Evolutionary conservation across 2,113 vertebrate genomes (phyloP).

Genomic region (Nipponia nippon): DNA sequence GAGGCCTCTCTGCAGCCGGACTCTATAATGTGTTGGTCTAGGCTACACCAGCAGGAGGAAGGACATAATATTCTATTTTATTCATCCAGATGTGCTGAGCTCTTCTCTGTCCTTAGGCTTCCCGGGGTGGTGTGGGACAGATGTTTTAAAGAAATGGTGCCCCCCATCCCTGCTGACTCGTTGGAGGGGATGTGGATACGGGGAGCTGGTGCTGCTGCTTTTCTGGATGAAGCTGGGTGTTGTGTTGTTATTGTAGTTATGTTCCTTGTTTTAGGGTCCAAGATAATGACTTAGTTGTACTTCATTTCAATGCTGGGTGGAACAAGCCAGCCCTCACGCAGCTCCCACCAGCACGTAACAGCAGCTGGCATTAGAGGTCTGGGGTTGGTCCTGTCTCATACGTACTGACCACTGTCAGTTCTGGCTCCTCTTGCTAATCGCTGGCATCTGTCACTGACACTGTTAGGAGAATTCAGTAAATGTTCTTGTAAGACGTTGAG

Average conservation of each 20-base stretch:
- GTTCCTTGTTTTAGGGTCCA: not conserved
- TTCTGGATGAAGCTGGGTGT: not conserved
- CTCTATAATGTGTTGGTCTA: not conserved
- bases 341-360: not conserved
- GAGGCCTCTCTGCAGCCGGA: not conserved
- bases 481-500: accelerated
- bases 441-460: not conserved
- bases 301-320: not conserved
- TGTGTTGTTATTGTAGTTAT: not conserved
- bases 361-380: not conserved
- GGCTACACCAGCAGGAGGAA: not conserved
- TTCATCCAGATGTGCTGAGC: not conserved
- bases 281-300: not conserved
- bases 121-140: not conserved
- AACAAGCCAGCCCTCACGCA: not conserved
- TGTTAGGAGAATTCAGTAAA: not conserved
- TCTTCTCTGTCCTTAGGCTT: not conserved
- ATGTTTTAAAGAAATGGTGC: not conserved
- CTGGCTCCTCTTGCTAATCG: not conserved
- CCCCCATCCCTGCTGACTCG: not conserved
- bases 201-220: not conserved
- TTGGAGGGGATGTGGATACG: too few species aligned
- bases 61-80: not conserved
- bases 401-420: not conserved
- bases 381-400: not conserved